These are phyloP conservation scores for Cotesia typhae DNA, from an alignment of 1,140 invertebrate genomes.

Conservation along the genomic window DNA sequence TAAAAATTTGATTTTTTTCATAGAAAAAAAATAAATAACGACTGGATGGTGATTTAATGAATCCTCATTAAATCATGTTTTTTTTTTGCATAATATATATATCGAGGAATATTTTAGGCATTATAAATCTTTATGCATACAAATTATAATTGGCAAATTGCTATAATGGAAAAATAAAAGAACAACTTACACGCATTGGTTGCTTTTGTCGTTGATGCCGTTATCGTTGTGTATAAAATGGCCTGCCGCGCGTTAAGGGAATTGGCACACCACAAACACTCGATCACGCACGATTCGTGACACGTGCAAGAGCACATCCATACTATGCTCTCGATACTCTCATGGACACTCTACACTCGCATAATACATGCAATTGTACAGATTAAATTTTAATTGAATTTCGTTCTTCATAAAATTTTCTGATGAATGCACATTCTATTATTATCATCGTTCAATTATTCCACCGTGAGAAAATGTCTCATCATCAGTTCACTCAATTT, in stretches of 20 bases:
- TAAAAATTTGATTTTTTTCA: too few relatives aligned
- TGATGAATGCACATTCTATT: not conserved
- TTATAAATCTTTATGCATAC: not conserved
- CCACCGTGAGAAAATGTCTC: slow-evolving; percentile 10
- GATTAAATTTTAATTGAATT: slow-evolving; percentile 16
- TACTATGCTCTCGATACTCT: not conserved
- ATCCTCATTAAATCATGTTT: not conserved
- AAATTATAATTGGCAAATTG: slow-evolving; percentile 1
- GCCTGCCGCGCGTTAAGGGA: not conserved
- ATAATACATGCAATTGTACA: not conserved
- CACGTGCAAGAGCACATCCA: slow-evolving; percentile 21
- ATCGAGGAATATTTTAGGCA: not conserved
- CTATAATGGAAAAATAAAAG: not conserved
- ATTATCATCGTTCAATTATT: not conserved
- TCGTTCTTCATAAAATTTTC: not conserved
- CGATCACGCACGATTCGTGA: slow-evolving; percentile 31
- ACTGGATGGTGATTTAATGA: not conserved
- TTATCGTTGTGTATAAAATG: too few relatives aligned
- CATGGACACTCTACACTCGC: not conserved
- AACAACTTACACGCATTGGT: slow-evolving; percentile 2
- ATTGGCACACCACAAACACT: slow-evolving; percentile 30
- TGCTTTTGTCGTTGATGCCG: not conserved
- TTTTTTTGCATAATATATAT: too few relatives aligned
- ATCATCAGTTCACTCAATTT: not conserved
- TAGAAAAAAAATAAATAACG: not conserved